A percentile compares a stretch with the other conserved stretches of the same genome.
Conservation (phyloP, 1,140 invertebrate species). For the Drosophila ohnishii region DNA sequence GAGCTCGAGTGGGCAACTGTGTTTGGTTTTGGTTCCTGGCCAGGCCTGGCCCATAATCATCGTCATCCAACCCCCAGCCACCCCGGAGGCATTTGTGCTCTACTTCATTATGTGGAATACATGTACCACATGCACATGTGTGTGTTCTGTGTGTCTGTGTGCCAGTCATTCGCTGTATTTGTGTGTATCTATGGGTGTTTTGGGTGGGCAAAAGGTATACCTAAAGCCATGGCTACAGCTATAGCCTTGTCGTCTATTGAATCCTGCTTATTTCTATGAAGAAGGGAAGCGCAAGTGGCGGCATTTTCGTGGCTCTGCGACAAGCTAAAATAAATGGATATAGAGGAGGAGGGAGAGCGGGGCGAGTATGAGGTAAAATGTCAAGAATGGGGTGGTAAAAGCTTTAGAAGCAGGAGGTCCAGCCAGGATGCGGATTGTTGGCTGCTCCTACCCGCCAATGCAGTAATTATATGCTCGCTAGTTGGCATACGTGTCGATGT, state of each 20-base stretch:
- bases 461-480: conserved; percentile 55
- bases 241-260: conserved; percentile 58
- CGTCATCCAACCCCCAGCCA: conserved; percentile 18
- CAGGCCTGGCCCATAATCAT: conserved; percentile 22
- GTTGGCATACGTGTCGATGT: conserved; percentile 30
- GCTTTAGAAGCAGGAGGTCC: not conserved
- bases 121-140: conserved; percentile 37
- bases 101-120: conserved; percentile 76
- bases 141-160: conserved; percentile 12
- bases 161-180: not conserved
- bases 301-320: conserved; percentile 51
- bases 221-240: conserved; percentile 17
- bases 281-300: conserved; percentile 47
- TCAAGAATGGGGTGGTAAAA: conserved; percentile 14
- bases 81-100: conserved; percentile 56
- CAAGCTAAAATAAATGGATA: conserved; percentile 21
- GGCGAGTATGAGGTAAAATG: conserved; percentile 2
- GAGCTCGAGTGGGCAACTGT: conserved; percentile 52
- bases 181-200: conserved; percentile 30
- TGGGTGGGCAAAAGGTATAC: conserved; percentile 40
- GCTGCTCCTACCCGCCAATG: conserved; percentile 41
- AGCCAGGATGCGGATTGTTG: conserved; percentile 32
- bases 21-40: conserved; percentile 43
- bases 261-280: conserved; percentile 52
- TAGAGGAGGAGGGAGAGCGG: not conserved